Conservation (phyloP, 37 sponge, comb jelly and placozoan species). For the Agelas oroides region DNA sequence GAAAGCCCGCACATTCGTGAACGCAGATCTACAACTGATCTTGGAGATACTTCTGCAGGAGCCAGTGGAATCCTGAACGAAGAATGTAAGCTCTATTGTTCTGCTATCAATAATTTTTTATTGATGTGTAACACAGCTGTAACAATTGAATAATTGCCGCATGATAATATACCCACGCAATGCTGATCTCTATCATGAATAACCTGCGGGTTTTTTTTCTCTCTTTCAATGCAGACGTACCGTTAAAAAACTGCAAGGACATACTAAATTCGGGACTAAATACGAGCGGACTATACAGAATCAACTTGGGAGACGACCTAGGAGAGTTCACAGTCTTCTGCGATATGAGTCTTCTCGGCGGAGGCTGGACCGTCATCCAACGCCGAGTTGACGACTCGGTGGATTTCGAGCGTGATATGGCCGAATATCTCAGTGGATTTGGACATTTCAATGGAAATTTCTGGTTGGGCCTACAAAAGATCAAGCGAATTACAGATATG, state of each 20-base stretch:
- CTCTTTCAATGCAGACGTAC: slow-evolving; percentile 38
- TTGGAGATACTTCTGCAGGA: slow-evolving; percentile 35
- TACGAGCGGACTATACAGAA: slow-evolving; percentile 46
- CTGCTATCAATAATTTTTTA: no score
- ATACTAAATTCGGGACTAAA: slow-evolving; percentile 36
- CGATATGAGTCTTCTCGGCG: slow-evolving; percentile 58
- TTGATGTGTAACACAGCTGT: no score
- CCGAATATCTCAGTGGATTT: slow-evolving; percentile 58
- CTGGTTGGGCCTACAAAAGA: slow-evolving; percentile 77
- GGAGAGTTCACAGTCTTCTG: slow-evolving; percentile 59
- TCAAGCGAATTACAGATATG: slow-evolving; percentile 54
- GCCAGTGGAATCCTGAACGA: slow-evolving; percentile 34
- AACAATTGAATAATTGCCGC: no score
- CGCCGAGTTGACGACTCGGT: slow-evolving; percentile 22
- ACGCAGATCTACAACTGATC: no score
- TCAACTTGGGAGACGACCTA: slow-evolving; percentile 2
- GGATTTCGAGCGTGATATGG: slow-evolving; percentile 49
- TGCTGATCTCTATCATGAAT: no score
- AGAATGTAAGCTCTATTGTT: neutral
- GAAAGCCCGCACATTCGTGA: no score
- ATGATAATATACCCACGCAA: no score
- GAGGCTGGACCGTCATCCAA: slow-evolving; percentile 75
- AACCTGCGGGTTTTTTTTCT: neutral
- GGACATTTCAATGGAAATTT: slow-evolving; percentile 64
- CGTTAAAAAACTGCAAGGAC: slow-evolving; percentile 51